A percentile compares a stretch with the other conserved stretches of the same genome.
Conservation (phyloP, 2,888 invertebrate genomes). For the Hydroisotoma schaefferi region DNA sequence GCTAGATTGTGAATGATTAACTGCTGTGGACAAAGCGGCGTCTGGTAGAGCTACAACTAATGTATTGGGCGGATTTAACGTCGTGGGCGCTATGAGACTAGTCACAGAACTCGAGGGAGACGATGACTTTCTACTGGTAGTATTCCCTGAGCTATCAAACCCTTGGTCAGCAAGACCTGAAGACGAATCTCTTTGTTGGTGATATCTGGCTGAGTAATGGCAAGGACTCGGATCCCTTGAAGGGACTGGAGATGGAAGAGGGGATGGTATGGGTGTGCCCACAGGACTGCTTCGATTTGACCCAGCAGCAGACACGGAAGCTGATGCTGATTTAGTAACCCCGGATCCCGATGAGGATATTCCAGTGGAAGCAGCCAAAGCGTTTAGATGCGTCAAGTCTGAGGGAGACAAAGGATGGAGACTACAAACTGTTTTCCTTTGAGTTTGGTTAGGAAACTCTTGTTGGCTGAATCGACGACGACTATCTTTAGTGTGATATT, state of each 20-base stretch:
- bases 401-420: slow-evolving; percentile 50
- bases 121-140: not conserved
- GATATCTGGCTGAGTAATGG: slow-evolving; percentile 11
- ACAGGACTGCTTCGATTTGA: slow-evolving; percentile 42
- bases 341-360: slow-evolving; percentile 22
- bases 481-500: slow-evolving; percentile 15
- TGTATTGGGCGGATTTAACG: slow-evolving; percentile 23
- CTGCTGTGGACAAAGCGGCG: slow-evolving; percentile 7
- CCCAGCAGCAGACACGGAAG: slow-evolving; percentile 39
- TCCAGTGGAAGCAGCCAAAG: slow-evolving; percentile 42
- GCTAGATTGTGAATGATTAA: slow-evolving; percentile 5
- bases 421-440: slow-evolving; percentile 51
- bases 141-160: not conserved
- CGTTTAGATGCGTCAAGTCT: slow-evolving; percentile 48
- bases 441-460: slow-evolving; percentile 46
- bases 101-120: slow-evolving; percentile 1
- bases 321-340: slow-evolving; percentile 17
- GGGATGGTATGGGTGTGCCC: slow-evolving; percentile 40
- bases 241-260: slow-evolving; percentile 43
- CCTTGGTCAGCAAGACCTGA: slow-evolving; percentile 17
- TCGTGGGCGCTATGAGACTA: not conserved
- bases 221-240: slow-evolving; percentile 48
- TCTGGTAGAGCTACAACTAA: slow-evolving; percentile 26
- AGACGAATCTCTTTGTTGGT: slow-evolving; percentile 9
- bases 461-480: slow-evolving; percentile 47